Conservation (phyloP, 2,113 vertebrate species). For the Sardina pilchardus region DNA sequence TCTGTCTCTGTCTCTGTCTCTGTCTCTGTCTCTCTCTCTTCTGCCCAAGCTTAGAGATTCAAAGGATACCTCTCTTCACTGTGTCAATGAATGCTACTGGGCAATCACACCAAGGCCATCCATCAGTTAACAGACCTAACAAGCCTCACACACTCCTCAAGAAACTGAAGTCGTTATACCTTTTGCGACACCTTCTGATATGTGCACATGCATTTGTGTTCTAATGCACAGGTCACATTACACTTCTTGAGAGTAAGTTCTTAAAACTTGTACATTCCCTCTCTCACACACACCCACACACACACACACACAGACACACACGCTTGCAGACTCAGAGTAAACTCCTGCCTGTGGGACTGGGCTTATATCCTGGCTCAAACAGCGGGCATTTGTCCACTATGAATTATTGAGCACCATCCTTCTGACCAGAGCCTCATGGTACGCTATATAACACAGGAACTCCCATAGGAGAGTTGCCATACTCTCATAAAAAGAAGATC, state of each 20-base stretch:
- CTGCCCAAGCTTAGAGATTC: not conserved
- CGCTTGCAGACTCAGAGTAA: not conserved
- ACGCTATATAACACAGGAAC: not conserved
- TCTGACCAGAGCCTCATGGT: not conserved
- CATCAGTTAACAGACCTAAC: not conserved
- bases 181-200: not conserved
- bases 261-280: not conserved
- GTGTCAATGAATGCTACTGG: not conserved
- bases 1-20: not conserved
- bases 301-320: not conserved
- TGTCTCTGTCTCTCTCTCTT: not conserved
- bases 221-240: slow-evolving; percentile 9
- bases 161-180: not conserved
- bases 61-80: not conserved
- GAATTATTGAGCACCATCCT: slow-evolving; percentile 12
- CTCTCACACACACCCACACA: not conserved
- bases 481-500: not conserved
- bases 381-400: slow-evolving; percentile 28
- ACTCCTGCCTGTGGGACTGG: slow-evolving; percentile 3
- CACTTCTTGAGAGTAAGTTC: not conserved
- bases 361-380: slow-evolving; percentile 20
- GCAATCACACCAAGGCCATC: not conserved
- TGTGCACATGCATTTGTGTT: not conserved
- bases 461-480: not conserved
- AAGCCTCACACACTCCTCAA: not conserved